Conservation (phyloP, 2,888 invertebrate genomes). For the Stenodema calcarata region DNA sequence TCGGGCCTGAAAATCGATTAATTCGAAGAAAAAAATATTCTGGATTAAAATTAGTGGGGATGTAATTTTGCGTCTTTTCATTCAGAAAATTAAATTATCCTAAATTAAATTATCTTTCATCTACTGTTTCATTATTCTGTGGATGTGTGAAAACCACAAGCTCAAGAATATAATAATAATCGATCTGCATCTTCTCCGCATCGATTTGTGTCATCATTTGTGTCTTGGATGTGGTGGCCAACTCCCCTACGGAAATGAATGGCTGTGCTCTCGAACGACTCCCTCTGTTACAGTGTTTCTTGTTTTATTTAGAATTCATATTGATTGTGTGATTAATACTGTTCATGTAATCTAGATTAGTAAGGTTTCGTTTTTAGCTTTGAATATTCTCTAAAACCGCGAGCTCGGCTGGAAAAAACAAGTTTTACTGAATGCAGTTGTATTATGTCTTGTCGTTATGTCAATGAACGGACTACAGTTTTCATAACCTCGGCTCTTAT, state of each 20-base stretch:
- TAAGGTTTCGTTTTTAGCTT: background rate
- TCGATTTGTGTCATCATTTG: background rate
- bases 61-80: too few relatives aligned
- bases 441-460: conserved; percentile 11
- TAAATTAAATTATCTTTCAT: too few relatives aligned
- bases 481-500: conserved; percentile 42
- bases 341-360: background rate
- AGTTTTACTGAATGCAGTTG: background rate
- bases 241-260: background rate
- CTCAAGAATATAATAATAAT: background rate
- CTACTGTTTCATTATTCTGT: too few relatives aligned
- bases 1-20: too few relatives aligned
- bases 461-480: conserved; percentile 42
- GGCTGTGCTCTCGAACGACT: background rate
- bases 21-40: too few relatives aligned
- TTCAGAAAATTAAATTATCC: too few relatives aligned
- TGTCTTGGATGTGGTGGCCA: background rate
- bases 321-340: background rate
- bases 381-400: background rate
- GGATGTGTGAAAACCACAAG: too few relatives aligned
- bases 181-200: background rate
- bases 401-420: background rate
- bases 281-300: background rate
- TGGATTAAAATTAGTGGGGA: too few relatives aligned
- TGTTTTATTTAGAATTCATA: background rate